phyloP scores from a whole-genome alignment of 2,797 vertebrate genomes.

The Leucoraja ocellata region DNA sequence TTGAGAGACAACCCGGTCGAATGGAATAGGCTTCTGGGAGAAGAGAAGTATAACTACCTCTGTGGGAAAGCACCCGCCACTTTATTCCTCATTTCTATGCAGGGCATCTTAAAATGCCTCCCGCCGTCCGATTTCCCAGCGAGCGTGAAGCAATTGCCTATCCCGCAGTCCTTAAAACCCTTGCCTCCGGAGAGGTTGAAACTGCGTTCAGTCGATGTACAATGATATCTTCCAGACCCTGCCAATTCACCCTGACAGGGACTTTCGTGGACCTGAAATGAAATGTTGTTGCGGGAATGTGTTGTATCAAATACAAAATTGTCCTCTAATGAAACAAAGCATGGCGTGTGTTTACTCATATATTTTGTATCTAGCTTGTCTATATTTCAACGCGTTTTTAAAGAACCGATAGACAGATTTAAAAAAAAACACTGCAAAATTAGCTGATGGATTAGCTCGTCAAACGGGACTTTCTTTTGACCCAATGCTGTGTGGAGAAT shows the following conservation, averaged over 20 bases:
- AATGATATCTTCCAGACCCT: neutral
- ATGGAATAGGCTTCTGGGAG: constrained; percentile 67
- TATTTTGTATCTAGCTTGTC: neutral
- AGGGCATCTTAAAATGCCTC: constrained; percentile 67
- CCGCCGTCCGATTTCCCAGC: constrained; percentile 65
- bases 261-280: neutral
- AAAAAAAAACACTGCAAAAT: neutral
- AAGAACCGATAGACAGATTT: neutral
- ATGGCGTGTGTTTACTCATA: constrained; percentile 11
- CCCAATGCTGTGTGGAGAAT: neutral
- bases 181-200: constrained; percentile 45
- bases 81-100: constrained; percentile 71
- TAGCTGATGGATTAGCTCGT: neutral
- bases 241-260: neutral
- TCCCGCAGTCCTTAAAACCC: constrained; percentile 72
- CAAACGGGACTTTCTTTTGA: neutral
- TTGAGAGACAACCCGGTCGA: constrained; percentile 58
- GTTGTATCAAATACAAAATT: constrained; percentile 27
- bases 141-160: constrained; percentile 72
- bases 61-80: constrained; percentile 64
- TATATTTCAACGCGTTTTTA: neutral
- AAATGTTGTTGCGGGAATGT: neutral
- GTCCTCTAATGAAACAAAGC: constrained; percentile 6
- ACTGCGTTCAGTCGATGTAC: neutral
- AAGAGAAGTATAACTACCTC: constrained; percentile 68